Percentiles rank a stretch among this genome's conserved stretches.
Evolutionary conservation across 2,113 vertebrate genomes (phyloP).

Genomic region (Psilopogon haemacephalus): DNA sequence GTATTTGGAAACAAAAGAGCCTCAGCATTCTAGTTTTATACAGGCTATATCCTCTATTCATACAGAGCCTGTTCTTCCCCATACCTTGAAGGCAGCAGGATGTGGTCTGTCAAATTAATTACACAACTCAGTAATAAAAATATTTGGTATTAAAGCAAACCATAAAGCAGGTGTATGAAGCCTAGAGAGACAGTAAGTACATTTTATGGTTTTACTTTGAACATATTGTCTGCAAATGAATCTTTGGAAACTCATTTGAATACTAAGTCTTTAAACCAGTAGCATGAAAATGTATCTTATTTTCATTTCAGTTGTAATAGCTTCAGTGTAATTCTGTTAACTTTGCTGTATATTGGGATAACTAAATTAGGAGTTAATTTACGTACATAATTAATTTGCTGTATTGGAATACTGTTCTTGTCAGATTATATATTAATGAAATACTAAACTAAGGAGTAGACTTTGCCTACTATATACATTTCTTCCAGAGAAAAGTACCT

Average conservation of each 20-base stretch:
- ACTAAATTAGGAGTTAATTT: constrained; percentile 49
- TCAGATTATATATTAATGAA: constrained; percentile 32
- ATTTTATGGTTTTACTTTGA: constrained; percentile 38
- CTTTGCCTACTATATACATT: background rate
- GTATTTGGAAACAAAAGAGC: background rate
- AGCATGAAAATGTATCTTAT: constrained; percentile 36
- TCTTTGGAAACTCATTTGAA: constrained; percentile 4
- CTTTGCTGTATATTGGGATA: constrained; percentile 22
- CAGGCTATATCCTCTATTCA: background rate
- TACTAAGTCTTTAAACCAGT: constrained; percentile 10
- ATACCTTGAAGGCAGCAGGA: background rate
- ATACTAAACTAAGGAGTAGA: background rate
- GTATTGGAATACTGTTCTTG: constrained; percentile 5
- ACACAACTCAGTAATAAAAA: constrained; percentile 1
- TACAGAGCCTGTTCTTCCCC: background rate
- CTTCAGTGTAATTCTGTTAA: constrained; percentile 46
- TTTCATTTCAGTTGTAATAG: constrained; percentile 48
- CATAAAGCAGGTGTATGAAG: background rate
- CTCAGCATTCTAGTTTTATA: accelerated
- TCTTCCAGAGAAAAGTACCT: background rate
- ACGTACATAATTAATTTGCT: constrained; percentile 36
- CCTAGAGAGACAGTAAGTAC: background rate
- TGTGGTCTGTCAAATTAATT: constrained; percentile 8
- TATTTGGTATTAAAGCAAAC: constrained; percentile 29
- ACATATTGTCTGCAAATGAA: background rate